phyloP scores from a whole-genome alignment of 1,140 invertebrate species.

The Sitodiplosis mosellana region DNA sequence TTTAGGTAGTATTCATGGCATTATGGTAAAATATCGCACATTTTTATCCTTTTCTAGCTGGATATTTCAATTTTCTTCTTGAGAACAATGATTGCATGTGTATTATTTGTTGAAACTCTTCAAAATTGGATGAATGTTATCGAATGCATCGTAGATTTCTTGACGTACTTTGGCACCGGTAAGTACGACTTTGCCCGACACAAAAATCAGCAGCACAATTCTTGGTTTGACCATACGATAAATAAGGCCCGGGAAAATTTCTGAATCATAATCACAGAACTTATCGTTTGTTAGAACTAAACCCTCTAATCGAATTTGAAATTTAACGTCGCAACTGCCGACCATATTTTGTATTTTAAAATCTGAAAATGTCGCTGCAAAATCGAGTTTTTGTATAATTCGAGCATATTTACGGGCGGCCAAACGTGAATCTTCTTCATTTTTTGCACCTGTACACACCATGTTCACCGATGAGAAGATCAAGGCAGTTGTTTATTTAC shows the following conservation, averaged over 20 bases:
- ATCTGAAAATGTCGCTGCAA: slow-evolving; percentile 93
- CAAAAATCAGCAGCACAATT: slow-evolving; percentile 97
- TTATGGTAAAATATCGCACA: too few relatives aligned
- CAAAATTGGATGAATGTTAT: slow-evolving; percentile 98
- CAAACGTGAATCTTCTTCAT: slow-evolving; percentile 90
- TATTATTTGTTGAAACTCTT: slow-evolving; percentile 96
- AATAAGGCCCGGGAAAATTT: slow-evolving; percentile 95
- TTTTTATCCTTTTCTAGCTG: too few relatives aligned
- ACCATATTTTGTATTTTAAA: slow-evolving; percentile 99
- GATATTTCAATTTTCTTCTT: too few relatives aligned
- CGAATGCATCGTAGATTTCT: slow-evolving; percentile 99
- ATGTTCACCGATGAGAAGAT: slow-evolving; percentile 99
- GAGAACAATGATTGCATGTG: too few relatives aligned
- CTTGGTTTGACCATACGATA: slow-evolving; percentile 99
- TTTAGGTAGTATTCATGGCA: too few relatives aligned
- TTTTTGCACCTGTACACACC: slow-evolving; percentile 99
- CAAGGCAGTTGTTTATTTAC: slow-evolving; percentile 97
- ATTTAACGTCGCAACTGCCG: slow-evolving; percentile 97
- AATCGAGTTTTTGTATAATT: slow-evolving; percentile 97
- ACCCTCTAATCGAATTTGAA: slow-evolving; percentile 94
- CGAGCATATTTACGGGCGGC: slow-evolving; percentile 97
- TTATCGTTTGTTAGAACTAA: slow-evolving; percentile 91
- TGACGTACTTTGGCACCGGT: slow-evolving; percentile 95
- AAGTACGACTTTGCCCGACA: slow-evolving; percentile 94
- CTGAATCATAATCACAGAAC: slow-evolving; percentile 90